Evolutionary conservation across 2,797 vertebrate species (phyloP).

Genomic region (Remorina albescens): DNA sequence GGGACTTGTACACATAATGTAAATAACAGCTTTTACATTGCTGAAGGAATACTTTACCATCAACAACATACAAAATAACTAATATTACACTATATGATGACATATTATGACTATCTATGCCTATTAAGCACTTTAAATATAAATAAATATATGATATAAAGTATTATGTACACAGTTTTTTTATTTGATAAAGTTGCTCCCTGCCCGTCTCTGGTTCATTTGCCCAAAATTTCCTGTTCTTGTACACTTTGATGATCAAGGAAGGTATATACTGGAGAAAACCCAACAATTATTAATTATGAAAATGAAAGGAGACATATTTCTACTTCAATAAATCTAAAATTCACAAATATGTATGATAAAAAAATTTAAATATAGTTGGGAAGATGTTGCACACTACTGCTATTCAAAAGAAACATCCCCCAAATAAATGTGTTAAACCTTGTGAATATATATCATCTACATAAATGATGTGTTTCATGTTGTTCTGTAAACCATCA

Average conservation of each 20-base stretch:
- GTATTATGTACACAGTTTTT: constrained; percentile 69
- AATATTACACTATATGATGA: constrained; percentile 71
- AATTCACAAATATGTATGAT: constrained; percentile 12
- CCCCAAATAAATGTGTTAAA: constrained; percentile 25
- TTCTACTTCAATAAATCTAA: constrained; percentile 7
- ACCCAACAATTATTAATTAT: constrained; percentile 43
- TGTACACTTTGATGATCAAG: constrained; percentile 58
- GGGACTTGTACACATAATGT: constrained; percentile 87
- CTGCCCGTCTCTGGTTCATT: constrained; percentile 26
- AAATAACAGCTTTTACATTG: constrained; percentile 80
- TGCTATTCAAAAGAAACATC: constrained; percentile 1
- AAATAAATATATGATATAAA: constrained; percentile 77
- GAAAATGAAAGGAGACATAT: constrained; percentile 39
- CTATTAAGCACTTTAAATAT: constrained; percentile 90
- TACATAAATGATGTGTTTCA: constrained; percentile 22
- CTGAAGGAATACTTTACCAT: constrained; percentile 61
- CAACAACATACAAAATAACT: constrained; percentile 56
- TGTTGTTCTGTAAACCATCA: constrained; percentile 46
- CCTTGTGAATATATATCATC: constrained; percentile 46
- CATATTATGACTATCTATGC: constrained; percentile 77
- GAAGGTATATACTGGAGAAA: constrained; percentile 38
- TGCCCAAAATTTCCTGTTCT: constrained; percentile 36
- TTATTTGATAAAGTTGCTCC: constrained; percentile 64
- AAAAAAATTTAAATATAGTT: constrained; percentile 15
- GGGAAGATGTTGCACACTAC: neutral